Percentiles rank a stretch among this genome's conserved stretches.
Conservation (phyloP, 2,113 vertebrate species). For the Scartelaos histophorus region DNA sequence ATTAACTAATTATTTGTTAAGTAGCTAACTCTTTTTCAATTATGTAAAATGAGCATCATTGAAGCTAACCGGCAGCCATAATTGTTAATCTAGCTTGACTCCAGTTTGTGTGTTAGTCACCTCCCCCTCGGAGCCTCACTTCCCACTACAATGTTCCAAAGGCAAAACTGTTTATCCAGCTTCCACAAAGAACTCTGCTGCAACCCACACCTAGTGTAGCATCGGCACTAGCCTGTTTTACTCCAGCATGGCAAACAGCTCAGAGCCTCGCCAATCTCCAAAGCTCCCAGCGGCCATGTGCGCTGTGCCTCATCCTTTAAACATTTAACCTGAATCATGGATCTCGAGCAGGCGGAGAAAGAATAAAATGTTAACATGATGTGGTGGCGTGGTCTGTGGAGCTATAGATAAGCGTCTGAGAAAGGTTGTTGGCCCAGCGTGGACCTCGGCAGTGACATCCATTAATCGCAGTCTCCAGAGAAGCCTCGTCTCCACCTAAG, state of each 20-base stretch:
- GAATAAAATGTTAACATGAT: constrained; percentile 45
- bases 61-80: too few relatives aligned
- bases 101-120: not conserved
- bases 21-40: too few relatives aligned
- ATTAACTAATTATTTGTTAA: too few relatives aligned
- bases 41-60: too few relatives aligned
- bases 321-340: constrained; percentile 25
- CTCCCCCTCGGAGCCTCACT: not conserved
- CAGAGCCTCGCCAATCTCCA: constrained; percentile 17
- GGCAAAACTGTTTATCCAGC: not conserved
- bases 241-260: constrained; percentile 6
- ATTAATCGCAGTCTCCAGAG: constrained; percentile 50
- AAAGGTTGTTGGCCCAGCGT: constrained; percentile 29
- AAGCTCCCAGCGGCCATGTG: not conserved
- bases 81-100: not conserved
- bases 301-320: constrained; percentile 4
- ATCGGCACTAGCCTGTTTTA: not conserved
- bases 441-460: constrained; percentile 32
- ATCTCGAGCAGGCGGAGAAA: constrained; percentile 8
- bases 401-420: constrained; percentile 53
- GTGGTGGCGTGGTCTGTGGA: constrained; percentile 20
- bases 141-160: not conserved
- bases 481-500: constrained; percentile 29
- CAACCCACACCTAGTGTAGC: not conserved
- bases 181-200: not conserved